Evolutionary conservation across 2,888 invertebrate genomes (phyloP).

Genomic region (Cheilosia scutellata): DNA sequence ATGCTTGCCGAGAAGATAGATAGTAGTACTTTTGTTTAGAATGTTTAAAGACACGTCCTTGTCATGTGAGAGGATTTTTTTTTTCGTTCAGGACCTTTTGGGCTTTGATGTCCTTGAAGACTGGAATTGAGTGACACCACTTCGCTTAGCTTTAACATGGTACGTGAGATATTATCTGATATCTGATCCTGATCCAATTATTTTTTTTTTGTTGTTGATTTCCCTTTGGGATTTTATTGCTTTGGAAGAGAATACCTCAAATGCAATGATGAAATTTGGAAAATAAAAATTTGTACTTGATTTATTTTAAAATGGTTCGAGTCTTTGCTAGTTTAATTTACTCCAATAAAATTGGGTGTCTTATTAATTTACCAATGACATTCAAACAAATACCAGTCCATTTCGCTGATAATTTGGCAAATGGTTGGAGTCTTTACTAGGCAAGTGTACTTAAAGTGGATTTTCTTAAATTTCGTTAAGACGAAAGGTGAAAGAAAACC

Average conservation of each 20-base stretch:
- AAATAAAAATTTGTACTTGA: no score
- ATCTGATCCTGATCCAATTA: conserved; percentile 43
- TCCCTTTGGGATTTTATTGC: neutral
- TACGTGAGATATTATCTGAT: conserved; percentile 25
- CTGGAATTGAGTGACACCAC: conserved; percentile 51
- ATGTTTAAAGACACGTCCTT: conserved; percentile 46
- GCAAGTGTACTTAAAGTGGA: no score
- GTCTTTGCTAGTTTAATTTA: no score
- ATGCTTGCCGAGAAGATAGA: conserved; percentile 18
- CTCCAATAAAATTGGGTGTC: no score
- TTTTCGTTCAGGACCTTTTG: neutral
- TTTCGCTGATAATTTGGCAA: no score
- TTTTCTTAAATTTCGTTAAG: no score
- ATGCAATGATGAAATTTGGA: neutral
- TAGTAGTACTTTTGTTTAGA: conserved; percentile 25
- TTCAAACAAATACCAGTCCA: no score
- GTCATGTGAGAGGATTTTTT: conserved; percentile 13
- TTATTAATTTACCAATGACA: no score
- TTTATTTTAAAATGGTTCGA: no score
- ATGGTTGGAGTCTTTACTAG: no score
- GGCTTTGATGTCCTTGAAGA: conserved; percentile 1
- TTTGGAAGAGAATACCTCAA: neutral
- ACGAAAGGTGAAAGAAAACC: no score
- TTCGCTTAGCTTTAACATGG: conserved; percentile 34
- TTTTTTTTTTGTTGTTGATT: neutral